Evolutionary conservation across 2,888 invertebrate genomes (phyloP), one percentile per base, ranked within the genome.

Genomic region (Phengaris alcon): DNA sequence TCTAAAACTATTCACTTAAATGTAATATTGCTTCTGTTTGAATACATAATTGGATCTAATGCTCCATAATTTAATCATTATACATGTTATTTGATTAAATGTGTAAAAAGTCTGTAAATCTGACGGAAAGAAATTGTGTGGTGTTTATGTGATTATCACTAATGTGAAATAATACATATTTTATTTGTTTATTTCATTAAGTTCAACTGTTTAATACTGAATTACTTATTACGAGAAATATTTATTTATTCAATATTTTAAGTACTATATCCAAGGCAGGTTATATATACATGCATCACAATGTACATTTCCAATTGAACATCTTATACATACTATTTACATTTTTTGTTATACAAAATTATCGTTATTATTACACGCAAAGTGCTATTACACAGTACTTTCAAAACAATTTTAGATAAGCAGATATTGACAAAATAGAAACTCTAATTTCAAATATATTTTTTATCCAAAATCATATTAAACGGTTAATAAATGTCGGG

Each of bases 251-350:
- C 12, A 55, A 55, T 51, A 52, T 70, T 70, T 70, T 70, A 52
- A 70, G 70, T 70, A 70, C 46, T n/a, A 46, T 13, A 46, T 46
- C 52, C 52, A 51, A 15, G 4, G 15, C 48, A 68, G 15, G 22
- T 22, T 15, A 0, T 4, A 57, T 15, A 5, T 68, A 74, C 35
- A 75, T 52, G 22, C 69, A 70, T 75, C 54, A 69, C 70, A 48
- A 55, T 70, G n/a, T 35, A 70, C 48, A 70, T 69, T 46, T 48
- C 15, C 68, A 74, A 68, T 73, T 52, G 44, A 75, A 70, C 74
- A 70, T 22, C 46, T 55, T 54, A 69, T 55, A 55, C 22, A 13
- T 70, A 22, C 54, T 75, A 75, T 75, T 52, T 75, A 75, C 75
- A 75, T 55, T 13, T 55, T n/a, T 75, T 75, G 12, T 70, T 52